These are phyloP conservation scores for Cyphomyrus discorhynchus DNA, from an alignment of 2,113 vertebrate species.

Conservation along the genomic window DNA sequence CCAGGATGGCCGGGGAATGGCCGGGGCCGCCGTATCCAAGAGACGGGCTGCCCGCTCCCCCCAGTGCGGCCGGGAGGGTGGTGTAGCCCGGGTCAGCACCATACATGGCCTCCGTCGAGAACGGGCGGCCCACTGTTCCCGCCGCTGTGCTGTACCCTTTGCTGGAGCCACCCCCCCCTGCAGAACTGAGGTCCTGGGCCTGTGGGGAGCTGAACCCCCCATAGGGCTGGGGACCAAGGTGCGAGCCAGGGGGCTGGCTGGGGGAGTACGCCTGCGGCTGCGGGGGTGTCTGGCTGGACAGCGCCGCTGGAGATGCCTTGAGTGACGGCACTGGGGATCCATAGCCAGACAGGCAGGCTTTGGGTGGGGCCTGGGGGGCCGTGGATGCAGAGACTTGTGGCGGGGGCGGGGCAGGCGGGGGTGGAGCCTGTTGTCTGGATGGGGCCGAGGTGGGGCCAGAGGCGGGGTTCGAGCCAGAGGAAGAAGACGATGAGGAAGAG, in stretches of 20 bases:
- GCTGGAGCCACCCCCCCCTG: constrained; percentile 35
- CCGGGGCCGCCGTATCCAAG: constrained; percentile 67
- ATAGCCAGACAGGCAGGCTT: constrained; percentile 53
- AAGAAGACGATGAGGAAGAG: constrained; percentile 46
- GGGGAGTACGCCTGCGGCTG: constrained; percentile 63
- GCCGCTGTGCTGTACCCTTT: constrained; percentile 47
- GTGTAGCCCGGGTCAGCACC: constrained; percentile 55
- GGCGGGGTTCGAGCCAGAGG: constrained; percentile 52
- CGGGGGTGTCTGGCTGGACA: constrained; percentile 63
- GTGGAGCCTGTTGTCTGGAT: constrained; percentile 51
- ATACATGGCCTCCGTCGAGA: constrained; percentile 66
- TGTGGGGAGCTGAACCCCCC: constrained; percentile 67
- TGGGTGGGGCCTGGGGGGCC: constrained; percentile 43
- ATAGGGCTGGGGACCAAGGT: constrained; percentile 53
- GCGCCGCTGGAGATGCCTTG: constrained; percentile 67
- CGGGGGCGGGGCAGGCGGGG: constrained; percentile 39
- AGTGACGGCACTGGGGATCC: constrained; percentile 48
- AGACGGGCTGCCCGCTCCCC: constrained; percentile 66
- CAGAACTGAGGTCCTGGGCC: constrained; percentile 62
- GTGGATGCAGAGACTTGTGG: constrained; percentile 46
- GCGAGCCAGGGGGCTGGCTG: constrained; percentile 51
- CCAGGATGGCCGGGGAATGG: constrained; percentile 69
- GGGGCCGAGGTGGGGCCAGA: constrained; percentile 48
- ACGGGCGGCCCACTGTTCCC: constrained; percentile 55
- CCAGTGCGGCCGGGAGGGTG: constrained; percentile 49